Evolutionary conservation across 1,140 invertebrate species (phyloP).

Genomic region (Philopotamus ludificatus): DNA sequence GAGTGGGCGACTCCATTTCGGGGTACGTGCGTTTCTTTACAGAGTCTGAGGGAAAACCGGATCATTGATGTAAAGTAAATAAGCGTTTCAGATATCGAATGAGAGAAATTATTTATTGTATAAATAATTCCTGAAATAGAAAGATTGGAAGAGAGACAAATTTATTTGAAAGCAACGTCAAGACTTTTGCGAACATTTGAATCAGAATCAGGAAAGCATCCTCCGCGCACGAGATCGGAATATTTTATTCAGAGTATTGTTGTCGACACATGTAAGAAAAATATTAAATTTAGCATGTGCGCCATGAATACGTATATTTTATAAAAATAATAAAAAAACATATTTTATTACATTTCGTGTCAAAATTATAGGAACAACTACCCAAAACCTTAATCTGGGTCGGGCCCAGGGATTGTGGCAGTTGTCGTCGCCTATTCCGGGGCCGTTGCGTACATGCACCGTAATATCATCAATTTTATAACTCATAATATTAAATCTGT

Average conservation of each 20-base stretch:
- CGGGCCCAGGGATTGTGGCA: no score
- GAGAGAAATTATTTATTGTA: background rate
- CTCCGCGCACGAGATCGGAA: background rate
- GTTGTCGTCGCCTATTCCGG: no score
- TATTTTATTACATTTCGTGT: no score
- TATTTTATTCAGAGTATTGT: background rate
- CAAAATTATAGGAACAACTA: no score
- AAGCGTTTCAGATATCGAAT: background rate
- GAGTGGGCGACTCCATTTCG: background rate
- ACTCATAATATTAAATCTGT: no score
- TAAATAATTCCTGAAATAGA: no score
- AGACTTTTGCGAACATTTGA: background rate
- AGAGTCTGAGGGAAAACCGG: background rate
- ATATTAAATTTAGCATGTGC: no score
- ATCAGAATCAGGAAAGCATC: background rate
- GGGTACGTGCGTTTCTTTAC: background rate
- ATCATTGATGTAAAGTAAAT: constrained; percentile 6
- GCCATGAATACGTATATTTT: no score
- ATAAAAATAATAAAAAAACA: no score
- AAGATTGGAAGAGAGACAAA: background rate
- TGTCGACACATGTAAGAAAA: background rate
- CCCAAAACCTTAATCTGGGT: no score
- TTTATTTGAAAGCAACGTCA: background rate
- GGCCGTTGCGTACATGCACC: no score
- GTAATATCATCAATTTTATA: no score